phyloP scores from a whole-genome alignment of 2,797 vertebrate genomes.

The Acrossocheilus wenchowensis region DNA sequence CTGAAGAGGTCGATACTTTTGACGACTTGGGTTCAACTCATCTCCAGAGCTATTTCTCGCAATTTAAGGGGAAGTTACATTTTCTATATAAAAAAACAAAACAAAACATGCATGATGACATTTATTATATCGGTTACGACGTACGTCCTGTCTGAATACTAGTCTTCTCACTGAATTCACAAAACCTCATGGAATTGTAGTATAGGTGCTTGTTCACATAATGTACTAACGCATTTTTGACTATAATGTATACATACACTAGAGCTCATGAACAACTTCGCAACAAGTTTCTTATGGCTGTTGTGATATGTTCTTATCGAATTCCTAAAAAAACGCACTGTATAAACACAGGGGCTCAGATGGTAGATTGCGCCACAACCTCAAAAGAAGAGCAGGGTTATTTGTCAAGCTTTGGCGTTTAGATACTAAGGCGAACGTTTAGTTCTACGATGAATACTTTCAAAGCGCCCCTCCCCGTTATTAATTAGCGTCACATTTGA shows the following conservation, averaged over 20 bases:
- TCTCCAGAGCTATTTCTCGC: conserved; percentile 43
- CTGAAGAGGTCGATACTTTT: conserved; percentile 55
- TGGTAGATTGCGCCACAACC: conserved; percentile 6
- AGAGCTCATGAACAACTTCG: conserved; percentile 21
- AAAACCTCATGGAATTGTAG: conserved; percentile 57
- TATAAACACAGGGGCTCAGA: conserved; percentile 3
- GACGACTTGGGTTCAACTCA: conserved; percentile 38
- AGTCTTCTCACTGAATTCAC: conserved; percentile 41
- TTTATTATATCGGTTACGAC: conserved; percentile 47
- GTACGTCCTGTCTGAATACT: conserved; percentile 49
- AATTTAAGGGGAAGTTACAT: conserved; percentile 57
- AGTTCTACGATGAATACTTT: conserved; percentile 46
- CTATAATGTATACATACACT: conserved; percentile 31
- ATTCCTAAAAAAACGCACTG: neutral
- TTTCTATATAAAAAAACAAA: conserved; percentile 34
- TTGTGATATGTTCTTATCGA: conserved; percentile 12
- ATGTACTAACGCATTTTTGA: conserved; percentile 40
- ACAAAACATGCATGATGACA: conserved; percentile 49
- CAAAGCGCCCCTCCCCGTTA: conserved; percentile 57
- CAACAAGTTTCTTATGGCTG: conserved; percentile 36
- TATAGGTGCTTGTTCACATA: conserved; percentile 52
- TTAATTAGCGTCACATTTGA: conserved; percentile 61
- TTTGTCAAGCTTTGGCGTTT: conserved; percentile 45
- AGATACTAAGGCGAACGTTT: conserved; percentile 41
- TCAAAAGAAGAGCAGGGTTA: conserved; percentile 37